A percentile compares a stretch with the other conserved stretches of the same genome.
Evolutionary conservation across 2,113 vertebrate species (phyloP).

Genomic region (Galeopterus variegatus): DNA sequence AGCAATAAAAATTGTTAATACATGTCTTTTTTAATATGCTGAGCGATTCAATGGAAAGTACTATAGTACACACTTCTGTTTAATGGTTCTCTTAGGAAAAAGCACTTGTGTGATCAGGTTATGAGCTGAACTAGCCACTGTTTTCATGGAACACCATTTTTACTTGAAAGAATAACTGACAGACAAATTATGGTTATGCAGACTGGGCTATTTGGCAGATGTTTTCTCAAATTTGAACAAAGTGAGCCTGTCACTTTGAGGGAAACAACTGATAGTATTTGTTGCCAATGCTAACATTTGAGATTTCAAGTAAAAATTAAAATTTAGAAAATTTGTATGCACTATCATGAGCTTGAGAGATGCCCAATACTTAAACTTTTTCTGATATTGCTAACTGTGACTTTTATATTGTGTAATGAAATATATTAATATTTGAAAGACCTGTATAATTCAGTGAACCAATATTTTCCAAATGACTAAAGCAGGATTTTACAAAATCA

Average conservation of each 20-base stretch:
- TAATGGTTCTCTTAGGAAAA: neutral
- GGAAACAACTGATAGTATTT: neutral
- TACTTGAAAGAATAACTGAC: neutral
- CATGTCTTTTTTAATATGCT: slow-evolving; percentile 29
- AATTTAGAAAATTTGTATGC: neutral
- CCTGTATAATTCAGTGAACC: neutral
- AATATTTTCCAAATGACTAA: slow-evolving; percentile 27
- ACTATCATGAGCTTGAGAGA: neutral
- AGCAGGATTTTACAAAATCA: neutral
- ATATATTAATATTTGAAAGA: neutral
- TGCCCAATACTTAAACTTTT: neutral
- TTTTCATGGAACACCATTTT: neutral
- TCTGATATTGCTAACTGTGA: slow-evolving; percentile 18
- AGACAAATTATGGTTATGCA: neutral
- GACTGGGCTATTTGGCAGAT: neutral
- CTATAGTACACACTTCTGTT: neutral
- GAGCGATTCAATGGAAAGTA: neutral
- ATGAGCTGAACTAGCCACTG: neutral
- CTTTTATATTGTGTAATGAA: neutral
- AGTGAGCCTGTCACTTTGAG: slow-evolving; percentile 6
- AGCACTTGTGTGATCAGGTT: neutral
- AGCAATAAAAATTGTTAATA: neutral
- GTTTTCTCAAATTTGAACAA: slow-evolving; percentile 53
- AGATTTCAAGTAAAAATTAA: slow-evolving; percentile 54
- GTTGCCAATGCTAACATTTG: neutral